Base-by-base conservation (phyloP, 2,113 vertebrate genomes). In the Guaruba guarouba region DNA sequence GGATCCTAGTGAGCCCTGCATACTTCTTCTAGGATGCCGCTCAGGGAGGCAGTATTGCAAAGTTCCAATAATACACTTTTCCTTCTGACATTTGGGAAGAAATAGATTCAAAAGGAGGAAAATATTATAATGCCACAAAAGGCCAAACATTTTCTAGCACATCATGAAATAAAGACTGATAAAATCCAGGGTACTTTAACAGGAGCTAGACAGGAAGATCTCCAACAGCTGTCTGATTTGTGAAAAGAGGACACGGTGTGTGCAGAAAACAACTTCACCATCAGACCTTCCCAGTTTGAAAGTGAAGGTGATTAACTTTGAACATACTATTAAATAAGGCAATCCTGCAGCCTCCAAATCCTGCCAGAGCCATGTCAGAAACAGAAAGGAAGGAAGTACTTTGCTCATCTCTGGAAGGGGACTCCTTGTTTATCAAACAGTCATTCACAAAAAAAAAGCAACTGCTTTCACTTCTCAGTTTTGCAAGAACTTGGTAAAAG, bases 391-490 rank as follows among this genome's bases (percentile, higher is more conserved):
- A 37, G 61, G 63, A 79, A 55, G 79, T 48, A 83, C 23, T 64
- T 96, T 94, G 87, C 90, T 97, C 83, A 89, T 95, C 57, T 92
- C 93, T 95, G 88, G 86, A 88, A 94, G 96, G 97, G 97, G 96
- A 96, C 94, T 97, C 97, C 97, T 80, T 35, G 2, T 96, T 96
- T 91, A 80, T 94, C 97, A 97, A 85, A 93, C 48, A 57, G 90
- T 93, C 48, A 52, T 95, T 94, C 86, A 95, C 94, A 92, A 94
- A 93, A 93, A 43, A 44, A 89, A 86, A 92, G 73, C 89, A 92
- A 78, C 86, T 88, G 90, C 92, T 88, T 97, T 97, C 96, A 54
- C 39, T 96, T 92, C 57, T 94, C 88, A n/a, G 49, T 96, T 94
- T 70, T 57, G 71, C 46, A 87, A 78, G 78, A 92, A 23, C 24